A percentile compares a stretch with the other conserved stretches of the same genome.
Conservation (phyloP, 2,113 vertebrate genomes). For the Pampusana beccarii region DNA sequence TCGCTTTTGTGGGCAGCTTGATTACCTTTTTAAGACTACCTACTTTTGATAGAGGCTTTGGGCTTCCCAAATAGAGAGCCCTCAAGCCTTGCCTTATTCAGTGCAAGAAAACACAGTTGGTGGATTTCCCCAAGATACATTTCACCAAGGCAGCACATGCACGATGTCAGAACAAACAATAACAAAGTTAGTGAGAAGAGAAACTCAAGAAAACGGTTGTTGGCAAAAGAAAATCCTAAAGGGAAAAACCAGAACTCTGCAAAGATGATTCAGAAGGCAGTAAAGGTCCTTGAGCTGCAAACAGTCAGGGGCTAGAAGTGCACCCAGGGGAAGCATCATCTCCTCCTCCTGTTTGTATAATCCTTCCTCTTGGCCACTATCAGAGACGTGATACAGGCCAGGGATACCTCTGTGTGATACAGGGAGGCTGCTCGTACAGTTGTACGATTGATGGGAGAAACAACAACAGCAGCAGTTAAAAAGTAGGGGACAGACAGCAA, state of each 20-base stretch:
- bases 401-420: background rate
- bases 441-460: background rate
- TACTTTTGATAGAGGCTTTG: background rate
- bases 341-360: background rate
- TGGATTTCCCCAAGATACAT: background rate
- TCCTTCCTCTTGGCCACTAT: background rate
- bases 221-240: background rate
- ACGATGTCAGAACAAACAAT: background rate
- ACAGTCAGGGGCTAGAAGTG: background rate
- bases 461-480: background rate
- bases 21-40: background rate
- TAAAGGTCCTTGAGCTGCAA: background rate
- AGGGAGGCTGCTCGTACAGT: background rate
- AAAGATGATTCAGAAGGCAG: background rate
- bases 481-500: background rate
- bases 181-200: background rate
- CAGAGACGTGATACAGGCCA: background rate
- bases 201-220: background rate
- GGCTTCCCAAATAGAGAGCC: background rate
- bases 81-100: background rate
- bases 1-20: background rate
- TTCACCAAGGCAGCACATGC: background rate
- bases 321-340: background rate
- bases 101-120: background rate
- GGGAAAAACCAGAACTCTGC: background rate